These are phyloP conservation scores for Argya squamiceps DNA, from an alignment of 2,797 vertebrate genomes.

Conservation along the genomic window DNA sequence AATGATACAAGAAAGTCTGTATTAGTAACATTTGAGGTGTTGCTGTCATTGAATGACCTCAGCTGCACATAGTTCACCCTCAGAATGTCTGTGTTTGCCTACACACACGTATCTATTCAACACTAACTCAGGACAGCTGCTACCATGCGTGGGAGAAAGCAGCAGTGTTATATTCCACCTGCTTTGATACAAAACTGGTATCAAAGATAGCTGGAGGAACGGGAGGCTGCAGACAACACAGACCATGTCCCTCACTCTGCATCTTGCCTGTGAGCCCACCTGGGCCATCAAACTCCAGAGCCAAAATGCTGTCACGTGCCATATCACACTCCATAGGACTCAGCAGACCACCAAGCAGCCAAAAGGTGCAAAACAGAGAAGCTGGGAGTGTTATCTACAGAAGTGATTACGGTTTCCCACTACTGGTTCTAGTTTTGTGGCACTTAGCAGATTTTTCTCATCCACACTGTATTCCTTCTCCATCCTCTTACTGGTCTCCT, in stretches of 20 bases:
- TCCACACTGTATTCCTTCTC: neutral
- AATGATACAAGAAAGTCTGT: neutral
- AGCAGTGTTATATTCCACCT: neutral
- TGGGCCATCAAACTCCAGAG: neutral
- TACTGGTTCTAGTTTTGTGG: neutral
- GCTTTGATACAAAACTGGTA: neutral
- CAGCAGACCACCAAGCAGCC: neutral
- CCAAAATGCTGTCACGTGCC: neutral
- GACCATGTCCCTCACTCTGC: neutral
- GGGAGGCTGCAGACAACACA: neutral
- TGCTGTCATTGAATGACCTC: neutral
- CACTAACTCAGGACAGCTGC: neutral
- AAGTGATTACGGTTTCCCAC: neutral
- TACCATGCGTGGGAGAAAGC: neutral
- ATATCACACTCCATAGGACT: neutral
- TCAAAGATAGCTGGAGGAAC: neutral
- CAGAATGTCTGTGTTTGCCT: neutral
- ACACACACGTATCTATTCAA: rapidly evolving
- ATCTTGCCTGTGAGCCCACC: neutral
- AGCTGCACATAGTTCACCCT: neutral
- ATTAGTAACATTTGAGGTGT: neutral
- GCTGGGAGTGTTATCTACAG: rapidly evolving
- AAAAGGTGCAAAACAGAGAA: neutral
- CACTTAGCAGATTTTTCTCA: neutral
- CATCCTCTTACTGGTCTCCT: neutral